Percentiles rank a stretch among this genome's conserved stretches.
Conservation (phyloP, 2,797 vertebrate genomes). For the Antennarius maculatus region DNA sequence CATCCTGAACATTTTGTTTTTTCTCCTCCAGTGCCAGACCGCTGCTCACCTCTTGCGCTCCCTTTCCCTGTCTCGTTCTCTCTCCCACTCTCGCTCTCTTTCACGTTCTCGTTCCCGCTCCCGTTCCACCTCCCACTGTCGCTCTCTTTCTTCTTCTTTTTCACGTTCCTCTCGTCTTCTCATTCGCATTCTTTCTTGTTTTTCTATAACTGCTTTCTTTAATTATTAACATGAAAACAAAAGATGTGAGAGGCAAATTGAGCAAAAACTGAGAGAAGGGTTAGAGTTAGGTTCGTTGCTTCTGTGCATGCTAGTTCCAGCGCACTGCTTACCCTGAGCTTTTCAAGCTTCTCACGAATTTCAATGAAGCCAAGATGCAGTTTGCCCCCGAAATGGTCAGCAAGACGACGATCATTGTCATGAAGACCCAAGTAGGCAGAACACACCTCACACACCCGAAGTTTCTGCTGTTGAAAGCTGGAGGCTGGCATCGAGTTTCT, state of each 20-base stretch:
- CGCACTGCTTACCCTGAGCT: constrained; percentile 85
- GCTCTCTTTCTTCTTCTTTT: constrained; percentile 74
- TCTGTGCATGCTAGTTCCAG: neutral
- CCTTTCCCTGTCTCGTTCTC: constrained; percentile 67
- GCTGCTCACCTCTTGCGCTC: constrained; percentile 76
- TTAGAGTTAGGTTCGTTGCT: no score
- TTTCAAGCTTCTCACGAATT: constrained; percentile 97
- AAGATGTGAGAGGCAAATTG: neutral
- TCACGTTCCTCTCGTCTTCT: constrained; percentile 91
- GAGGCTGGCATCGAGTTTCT: constrained; percentile 99
- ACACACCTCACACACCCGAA: constrained; percentile 97
- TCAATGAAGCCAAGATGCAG: constrained; percentile 98
- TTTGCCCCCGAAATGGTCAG: constrained; percentile 98
- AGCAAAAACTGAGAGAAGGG: no score
- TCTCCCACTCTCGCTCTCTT: constrained; percentile 60
- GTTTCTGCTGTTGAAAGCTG: constrained; percentile 98
- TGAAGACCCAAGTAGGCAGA: constrained; percentile 97
- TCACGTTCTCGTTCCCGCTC: constrained; percentile 81
- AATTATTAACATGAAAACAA: neutral
- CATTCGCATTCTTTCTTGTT: constrained; percentile 92
- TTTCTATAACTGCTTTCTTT: constrained; percentile 94
- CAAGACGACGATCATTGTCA: constrained; percentile 95
- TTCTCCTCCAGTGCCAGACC: accelerated
- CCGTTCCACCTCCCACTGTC: constrained; percentile 82
- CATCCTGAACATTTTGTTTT: neutral